These are phyloP conservation scores for Sclerodermus sp. DNA, from an alignment of 2,888 invertebrate genomes.

Conservation along the genomic window DNA sequence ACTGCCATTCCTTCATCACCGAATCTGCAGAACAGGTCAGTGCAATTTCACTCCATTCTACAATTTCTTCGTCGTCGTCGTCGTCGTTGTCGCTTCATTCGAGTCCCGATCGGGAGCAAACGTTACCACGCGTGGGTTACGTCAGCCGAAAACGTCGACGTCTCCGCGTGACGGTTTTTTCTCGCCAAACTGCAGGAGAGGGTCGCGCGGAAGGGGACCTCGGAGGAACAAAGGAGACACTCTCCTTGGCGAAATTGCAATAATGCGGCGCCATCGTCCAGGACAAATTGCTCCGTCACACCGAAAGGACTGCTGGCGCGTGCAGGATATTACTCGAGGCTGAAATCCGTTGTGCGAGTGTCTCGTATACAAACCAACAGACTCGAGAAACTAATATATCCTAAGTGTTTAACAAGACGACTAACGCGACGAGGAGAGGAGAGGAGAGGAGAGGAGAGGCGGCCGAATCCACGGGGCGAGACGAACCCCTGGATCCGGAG, in stretches of 20 bases:
- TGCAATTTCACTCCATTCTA: not conserved
- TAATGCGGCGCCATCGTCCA: slow-evolving; percentile 34
- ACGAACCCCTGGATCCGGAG: too few relatives aligned
- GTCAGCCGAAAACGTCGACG: not conserved
- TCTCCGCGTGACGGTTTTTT: not conserved
- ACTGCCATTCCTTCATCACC: slow-evolving; percentile 81
- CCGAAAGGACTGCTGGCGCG: slow-evolving; percentile 31
- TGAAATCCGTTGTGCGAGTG: slow-evolving; percentile 30
- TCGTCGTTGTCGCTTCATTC: too few relatives aligned
- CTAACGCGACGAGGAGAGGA: too few relatives aligned
- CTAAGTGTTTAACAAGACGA: too few relatives aligned
- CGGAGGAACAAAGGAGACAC: slow-evolving; percentile 14
- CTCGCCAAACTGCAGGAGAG: not conserved
- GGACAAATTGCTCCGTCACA: slow-evolving; percentile 37
- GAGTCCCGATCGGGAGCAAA: too few relatives aligned
- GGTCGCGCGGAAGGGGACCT: not conserved
- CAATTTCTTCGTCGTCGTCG: too few relatives aligned
- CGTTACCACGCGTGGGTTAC: not conserved
- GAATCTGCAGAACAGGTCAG: slow-evolving; percentile 75
- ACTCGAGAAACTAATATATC: too few relatives aligned
- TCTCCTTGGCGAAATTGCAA: slow-evolving; percentile 31
- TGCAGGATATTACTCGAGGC: slow-evolving; percentile 33
- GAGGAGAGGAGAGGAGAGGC: not conserved
- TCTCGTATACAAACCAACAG: too few relatives aligned
- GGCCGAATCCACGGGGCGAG: too few relatives aligned